Evolutionary conservation across 1,140 invertebrate species (phyloP), one percentile per base, ranked within the genome.

Genomic region (Trissolcus basalis): DNA sequence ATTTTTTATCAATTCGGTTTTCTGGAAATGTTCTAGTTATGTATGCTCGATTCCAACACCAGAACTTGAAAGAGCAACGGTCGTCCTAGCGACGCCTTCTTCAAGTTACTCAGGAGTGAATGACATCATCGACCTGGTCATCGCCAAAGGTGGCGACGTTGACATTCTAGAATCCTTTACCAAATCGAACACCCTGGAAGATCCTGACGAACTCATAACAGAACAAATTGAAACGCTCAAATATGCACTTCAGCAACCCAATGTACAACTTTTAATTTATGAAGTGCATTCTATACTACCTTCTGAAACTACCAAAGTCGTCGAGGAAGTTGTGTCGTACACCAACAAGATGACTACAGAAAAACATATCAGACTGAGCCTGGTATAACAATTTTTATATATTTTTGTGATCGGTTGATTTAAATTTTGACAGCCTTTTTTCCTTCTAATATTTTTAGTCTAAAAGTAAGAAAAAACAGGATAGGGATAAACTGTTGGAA

Each of bases 61-160:
- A 1, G 85, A 88, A 12, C 87, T 94, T 69, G 91, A 94, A 60
- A 90, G 91, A 13, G 93, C 93, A 0, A 93, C 94, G 0, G 92
- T 93, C 0, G 91, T 93, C 2, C 87, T 94, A 67, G 93, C 93
- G 3, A 92, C 92, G 0, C 94, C 94, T 0, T 92, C 92, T 0
- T 94, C 93, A 77, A 94, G 93, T 0, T 94, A 94, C 75, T 93
- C 92, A 0, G 93, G 93, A 1, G 90, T 94, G 7, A 90, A 87
- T 0, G 93, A 94, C 82, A 91, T 93, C 0, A 93, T 94, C 4
- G 93, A 94, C 78, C 83, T 94, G 45, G 92, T 80, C 0, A 81
- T 87, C 6, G 86, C 87, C 2, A 81, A 85, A 11, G 83, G 77
- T 4, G 85, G 85, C n/a, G 83, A 87, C 16, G 63, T 68, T 0